Evolutionary conservation across 1,140 invertebrate genomes (phyloP), one percentile per base, ranked within the genome.

Genomic region (Plectus sambesii): DNA sequence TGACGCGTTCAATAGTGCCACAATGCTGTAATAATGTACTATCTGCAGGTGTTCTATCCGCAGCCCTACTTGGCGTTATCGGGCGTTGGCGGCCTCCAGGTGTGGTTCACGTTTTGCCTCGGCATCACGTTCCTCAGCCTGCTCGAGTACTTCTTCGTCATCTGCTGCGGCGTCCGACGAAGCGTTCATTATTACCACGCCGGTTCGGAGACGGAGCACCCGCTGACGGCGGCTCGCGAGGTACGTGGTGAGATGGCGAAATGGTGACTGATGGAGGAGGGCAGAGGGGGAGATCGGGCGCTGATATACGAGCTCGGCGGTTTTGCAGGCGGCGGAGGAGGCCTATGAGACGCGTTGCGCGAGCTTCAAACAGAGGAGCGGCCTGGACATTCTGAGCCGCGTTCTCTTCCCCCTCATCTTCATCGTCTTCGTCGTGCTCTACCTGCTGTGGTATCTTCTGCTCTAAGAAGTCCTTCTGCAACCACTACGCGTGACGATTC

Each of bases 401-500:
- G 37, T 66, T 17, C 40, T 56, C 19, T 66, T 66, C 38, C 63
- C 63, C 5, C 15, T 68, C 30, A 51, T 58, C 22, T 63, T 66
- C 40, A 29, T 65, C 25, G 42, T 66, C 17, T 58, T 58, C 37
- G 19, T 59, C n/a, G 42, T 62, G 40, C 30, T 68, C 29, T 66
- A 63, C 42, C 47, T 61, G 3, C 37, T 66, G 46, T 47, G 62
- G 42, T 56, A 66, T 38, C 38, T 59, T 20, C 29, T 62, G 48
- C 3, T 25, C 39, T 36, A 41, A 50, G 25, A n/a, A n/a, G n/a
- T n/a, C n/a, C n/a, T n/a, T n/a, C n/a, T n/a, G n/a, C n/a, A n/a
- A n/a, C n/a, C n/a, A 36, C 25, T n/a, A 37, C 40, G 22, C 48
- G 48, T 1, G 46, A 43, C 29, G 27, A 25, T 23, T 42, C 38